Evolutionary conservation across 2,888 invertebrate genomes (phyloP), one percentile per base, ranked within the genome.

Genomic region (Coenonympha arcania): DNA sequence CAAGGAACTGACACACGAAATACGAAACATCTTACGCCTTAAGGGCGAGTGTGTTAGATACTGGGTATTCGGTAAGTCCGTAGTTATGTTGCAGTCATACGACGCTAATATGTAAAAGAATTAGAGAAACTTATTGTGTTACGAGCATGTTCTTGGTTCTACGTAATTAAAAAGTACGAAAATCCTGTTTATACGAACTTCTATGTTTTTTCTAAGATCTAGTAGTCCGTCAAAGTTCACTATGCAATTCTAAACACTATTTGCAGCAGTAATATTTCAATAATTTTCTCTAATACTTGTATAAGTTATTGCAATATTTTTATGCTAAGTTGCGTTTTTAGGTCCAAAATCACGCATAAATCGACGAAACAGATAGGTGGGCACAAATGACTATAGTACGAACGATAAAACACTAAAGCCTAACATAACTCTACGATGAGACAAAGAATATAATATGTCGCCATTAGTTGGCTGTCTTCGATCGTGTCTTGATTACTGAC

Each of bases 361-460:
- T 51, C 65, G 73, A 63, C 69, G 65, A 74, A 71, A 69, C 70
- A 70, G 61, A 68, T 66, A 82, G 82, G 84, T 83, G 83, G 84
- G 84, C 71, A 74, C 69, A 73, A 36, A 71, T 82, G 82, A 81
- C 82, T 82, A 82, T 63, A 76, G 79, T 65, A 76, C 55, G 71
- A 75, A 73, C 61, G 64, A 67, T 67, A 66, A 68, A 44, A 60
- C 57, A 66, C 68, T 72, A 72, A 61, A 65, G 62, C 67, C 69
- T 71, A 72, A 62, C 48, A 55, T 64, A 65, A 65, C 60, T 50
- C 64, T 73, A 69, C 16, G 26, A 28, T 42, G 48, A 46, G 31
- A 41, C 37, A 40, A 34, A 26, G 24, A 13, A 42, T 26, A 40
- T 24, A 4, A 40, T 24, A 4, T 30, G n/a, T n/a, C n/a, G n/a